These are phyloP conservation scores for Lonchura striata DNA, from an alignment of 2,113 vertebrate species.

Conservation along the genomic window DNA sequence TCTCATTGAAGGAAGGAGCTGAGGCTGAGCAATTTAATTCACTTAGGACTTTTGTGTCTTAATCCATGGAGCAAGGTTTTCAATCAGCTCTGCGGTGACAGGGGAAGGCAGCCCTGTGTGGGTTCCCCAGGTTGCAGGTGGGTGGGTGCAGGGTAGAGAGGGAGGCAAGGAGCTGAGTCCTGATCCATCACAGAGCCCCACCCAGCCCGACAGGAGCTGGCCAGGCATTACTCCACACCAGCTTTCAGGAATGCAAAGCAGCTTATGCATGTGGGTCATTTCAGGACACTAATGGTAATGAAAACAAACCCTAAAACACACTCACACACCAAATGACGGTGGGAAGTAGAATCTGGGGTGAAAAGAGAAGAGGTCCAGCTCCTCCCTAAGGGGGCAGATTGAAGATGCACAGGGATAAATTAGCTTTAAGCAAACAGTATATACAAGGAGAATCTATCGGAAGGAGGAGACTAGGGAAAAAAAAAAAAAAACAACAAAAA, in stretches of 20 bases:
- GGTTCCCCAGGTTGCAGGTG: fast-evolving
- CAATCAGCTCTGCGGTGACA: neutral
- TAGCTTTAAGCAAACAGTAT: neutral
- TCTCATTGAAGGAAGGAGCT: neutral
- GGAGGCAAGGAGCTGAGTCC: neutral
- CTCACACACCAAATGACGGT: neutral
- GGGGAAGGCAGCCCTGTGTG: fast-evolving
- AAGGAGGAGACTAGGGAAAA: neutral
- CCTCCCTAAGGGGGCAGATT: neutral
- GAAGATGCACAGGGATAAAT: neutral
- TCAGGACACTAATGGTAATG: neutral
- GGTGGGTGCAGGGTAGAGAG: neutral
- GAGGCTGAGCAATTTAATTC: constrained; percentile 12
- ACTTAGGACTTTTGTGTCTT: constrained; percentile 3
- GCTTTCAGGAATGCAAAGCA: neutral
- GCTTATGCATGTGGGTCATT: neutral
- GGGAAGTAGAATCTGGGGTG: neutral
- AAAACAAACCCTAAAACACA: neutral
- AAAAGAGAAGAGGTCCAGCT: neutral
- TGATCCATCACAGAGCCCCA: neutral
- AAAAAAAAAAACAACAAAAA: neutral
- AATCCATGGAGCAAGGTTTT: neutral
- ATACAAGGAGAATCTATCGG: neutral
- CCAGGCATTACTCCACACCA: neutral
- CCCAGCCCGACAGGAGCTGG: neutral